Conservation (phyloP, 1,140 invertebrate genomes). For the Geopemphigus sp. region DNA sequence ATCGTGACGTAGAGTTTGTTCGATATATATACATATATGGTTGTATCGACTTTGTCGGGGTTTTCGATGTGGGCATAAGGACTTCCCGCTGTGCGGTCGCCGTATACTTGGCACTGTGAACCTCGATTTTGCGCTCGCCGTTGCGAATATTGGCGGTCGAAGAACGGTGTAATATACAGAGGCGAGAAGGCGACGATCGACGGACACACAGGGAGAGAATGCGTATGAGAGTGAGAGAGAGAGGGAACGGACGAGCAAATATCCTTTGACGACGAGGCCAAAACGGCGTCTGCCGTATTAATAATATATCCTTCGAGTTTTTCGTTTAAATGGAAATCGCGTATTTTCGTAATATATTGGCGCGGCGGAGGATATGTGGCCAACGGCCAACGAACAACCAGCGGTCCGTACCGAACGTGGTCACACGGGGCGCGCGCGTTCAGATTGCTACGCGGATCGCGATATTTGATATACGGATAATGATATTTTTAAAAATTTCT, state of each 20-base stretch:
- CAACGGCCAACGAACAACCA: background rate
- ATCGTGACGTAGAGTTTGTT: too few relatives aligned
- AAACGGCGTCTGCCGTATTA: background rate
- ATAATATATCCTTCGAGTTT: background rate
- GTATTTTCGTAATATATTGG: conserved; percentile 18
- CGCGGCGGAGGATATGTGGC: background rate
- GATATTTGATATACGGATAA: too few relatives aligned
- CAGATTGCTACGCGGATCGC: background rate
- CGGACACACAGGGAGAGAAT: too few relatives aligned
- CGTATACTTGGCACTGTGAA: background rate
- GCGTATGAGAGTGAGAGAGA: too few relatives aligned
- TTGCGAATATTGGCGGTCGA: background rate
- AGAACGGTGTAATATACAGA: too few relatives aligned
- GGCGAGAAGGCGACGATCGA: background rate
- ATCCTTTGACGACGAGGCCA: conserved; percentile 7
- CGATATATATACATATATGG: too few relatives aligned
- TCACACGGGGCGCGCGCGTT: background rate
- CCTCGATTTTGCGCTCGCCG: background rate
- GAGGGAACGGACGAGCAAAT: background rate
- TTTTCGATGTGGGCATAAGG: background rate
- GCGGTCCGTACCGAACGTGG: background rate
- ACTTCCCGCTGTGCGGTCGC: background rate
- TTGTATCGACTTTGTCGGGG: background rate
- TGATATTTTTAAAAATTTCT: too few relatives aligned
- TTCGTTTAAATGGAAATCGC: conserved; percentile 19